phyloP scores from a whole-genome alignment of 2,113 vertebrate genomes.

The Sapajus apella region DNA sequence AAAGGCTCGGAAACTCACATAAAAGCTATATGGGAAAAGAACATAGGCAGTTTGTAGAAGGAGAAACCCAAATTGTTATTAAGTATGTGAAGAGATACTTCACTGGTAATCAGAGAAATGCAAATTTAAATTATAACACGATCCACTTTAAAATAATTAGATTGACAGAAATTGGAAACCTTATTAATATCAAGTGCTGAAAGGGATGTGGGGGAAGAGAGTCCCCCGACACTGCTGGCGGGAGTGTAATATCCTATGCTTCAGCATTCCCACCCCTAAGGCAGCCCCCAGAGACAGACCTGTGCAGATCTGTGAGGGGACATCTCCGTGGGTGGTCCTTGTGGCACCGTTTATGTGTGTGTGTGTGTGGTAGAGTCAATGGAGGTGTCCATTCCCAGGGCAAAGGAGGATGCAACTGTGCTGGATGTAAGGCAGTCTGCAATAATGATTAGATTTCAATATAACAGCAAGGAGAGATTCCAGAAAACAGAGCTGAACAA shows the following conservation, averaged over 20 bases:
- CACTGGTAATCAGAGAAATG: constrained; percentile 44
- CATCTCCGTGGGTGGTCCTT: neutral
- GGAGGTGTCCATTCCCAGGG: neutral
- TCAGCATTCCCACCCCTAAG: neutral
- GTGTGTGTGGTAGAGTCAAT: neutral
- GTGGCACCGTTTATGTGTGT: neutral
- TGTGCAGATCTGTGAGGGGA: rapidly evolving
- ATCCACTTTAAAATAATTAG: constrained; percentile 45
- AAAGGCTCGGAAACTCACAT: neutral
- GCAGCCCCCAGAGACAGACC: neutral
- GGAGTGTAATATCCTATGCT: too few relatives aligned
- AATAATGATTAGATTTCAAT: neutral
- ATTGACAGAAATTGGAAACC: constrained; percentile 7
- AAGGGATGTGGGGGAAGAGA: neutral
- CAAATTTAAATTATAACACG: constrained; percentile 21
- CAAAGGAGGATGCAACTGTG: neutral
- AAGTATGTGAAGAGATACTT: constrained; percentile 35
- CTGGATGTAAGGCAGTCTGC: neutral
- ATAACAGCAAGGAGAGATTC: neutral
- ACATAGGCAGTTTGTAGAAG: neutral
- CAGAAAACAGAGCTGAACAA: neutral
- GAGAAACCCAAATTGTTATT: neutral
- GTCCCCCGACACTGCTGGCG: rapidly evolving
- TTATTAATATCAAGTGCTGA: neutral
- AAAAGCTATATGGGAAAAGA: neutral